Conservation (phyloP, 2,113 vertebrate genomes). For the Cheirogaleus medius region DNA sequence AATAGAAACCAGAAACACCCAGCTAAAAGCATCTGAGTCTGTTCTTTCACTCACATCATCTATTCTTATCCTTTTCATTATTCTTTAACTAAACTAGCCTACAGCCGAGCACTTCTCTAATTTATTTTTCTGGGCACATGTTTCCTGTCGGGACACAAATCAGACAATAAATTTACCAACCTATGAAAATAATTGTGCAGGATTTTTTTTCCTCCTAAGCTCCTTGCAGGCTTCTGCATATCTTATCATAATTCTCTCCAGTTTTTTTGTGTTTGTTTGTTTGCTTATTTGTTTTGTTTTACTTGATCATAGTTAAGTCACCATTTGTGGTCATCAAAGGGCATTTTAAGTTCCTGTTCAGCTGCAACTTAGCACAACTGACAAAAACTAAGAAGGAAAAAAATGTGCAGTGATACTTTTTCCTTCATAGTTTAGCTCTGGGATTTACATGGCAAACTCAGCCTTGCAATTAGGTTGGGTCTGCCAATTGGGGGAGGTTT, state of each 20-base stretch:
- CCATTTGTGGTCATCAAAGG: constrained; percentile 52
- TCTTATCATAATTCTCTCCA: neutral
- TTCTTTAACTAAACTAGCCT: constrained; percentile 57
- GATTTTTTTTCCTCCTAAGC: neutral
- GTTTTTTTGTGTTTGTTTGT: neutral
- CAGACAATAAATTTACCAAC: constrained; percentile 66
- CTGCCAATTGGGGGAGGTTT: constrained; percentile 38
- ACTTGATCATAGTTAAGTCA: constrained; percentile 47
- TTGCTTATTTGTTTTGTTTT: neutral
- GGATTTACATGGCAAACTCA: constrained; percentile 57
- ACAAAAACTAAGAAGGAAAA: neutral
- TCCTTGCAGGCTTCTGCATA: neutral
- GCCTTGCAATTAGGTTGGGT: neutral
- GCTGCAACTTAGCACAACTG: constrained; percentile 57
- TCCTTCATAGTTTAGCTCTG: constrained; percentile 63
- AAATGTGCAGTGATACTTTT: constrained; percentile 42
- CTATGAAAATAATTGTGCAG: constrained; percentile 38
- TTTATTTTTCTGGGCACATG: constrained; percentile 66
- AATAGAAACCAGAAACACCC: constrained; percentile 68
- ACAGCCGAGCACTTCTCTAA: constrained; percentile 54
- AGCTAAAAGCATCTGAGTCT: constrained; percentile 60
- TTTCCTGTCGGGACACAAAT: constrained; percentile 59
- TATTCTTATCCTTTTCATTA: constrained; percentile 65
- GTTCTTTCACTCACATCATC: constrained; percentile 32
- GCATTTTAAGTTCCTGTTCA: constrained; percentile 60